Evolutionary conservation across 2,888 invertebrate genomes (phyloP), one percentile per base, ranked within the genome.

Genomic region (Drosophila prolongata): DNA sequence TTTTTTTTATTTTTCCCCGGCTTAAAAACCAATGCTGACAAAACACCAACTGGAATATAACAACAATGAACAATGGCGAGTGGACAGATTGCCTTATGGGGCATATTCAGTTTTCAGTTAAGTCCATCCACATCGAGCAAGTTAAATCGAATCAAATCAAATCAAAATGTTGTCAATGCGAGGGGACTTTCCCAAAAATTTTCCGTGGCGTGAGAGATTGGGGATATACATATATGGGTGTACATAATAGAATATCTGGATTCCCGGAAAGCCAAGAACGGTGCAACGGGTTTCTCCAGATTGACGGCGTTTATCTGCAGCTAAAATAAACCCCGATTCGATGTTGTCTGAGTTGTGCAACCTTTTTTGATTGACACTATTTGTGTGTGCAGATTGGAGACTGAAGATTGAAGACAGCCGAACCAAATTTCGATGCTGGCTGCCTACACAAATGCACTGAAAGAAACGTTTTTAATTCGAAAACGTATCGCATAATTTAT

Each of bases 321-420:
- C 34, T 49, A 49, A 34, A 16, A 47, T 24, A 44, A 44, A 44
- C 44, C 30, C 34, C 44, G 27, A 27, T 24, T 73, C 59, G 54
- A 19, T 19, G 37, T 42, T 52, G 54, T 43, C 49, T 72, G 53
- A 56, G 76, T 75, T 71, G 76, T 54, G 80, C 75, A 86, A 86
- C 77, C 83, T 71, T 81, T 64, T 75, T 80, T 84, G 84, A 84
- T 84, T 84, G 84, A 84, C 88, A 84, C 76, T 85, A 61, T 85
- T 80, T 82, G 68, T 65, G 78, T 73, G 67, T 65, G 79, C 64
- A 37, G 61, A 53, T 61, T 53, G 64, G 37, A 52, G 43, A 49
- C 46, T 49, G 61, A 40, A 47, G 60, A 60, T 46, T 78, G 81
- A 84, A 84, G 85, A 70, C 77, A 84, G 54, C 40, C 55, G 44